Percentiles rank a stretch among this genome's conserved stretches.
Evolutionary conservation across 2,113 vertebrate species (phyloP).

Genomic region (Aepyceros melampus): DNA sequence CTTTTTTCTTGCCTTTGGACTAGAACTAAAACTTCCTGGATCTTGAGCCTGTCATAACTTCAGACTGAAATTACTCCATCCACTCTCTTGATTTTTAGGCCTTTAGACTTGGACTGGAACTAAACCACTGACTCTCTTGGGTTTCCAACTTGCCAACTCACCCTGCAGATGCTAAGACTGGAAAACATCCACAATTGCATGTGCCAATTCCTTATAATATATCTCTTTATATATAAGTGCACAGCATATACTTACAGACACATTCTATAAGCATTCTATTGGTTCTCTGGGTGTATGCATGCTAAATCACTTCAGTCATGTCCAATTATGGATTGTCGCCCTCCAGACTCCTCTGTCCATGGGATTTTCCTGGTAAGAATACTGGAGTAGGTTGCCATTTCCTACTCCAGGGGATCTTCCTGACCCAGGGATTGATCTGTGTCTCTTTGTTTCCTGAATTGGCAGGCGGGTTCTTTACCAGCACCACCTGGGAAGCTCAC

Average conservation of each 20-base stretch:
- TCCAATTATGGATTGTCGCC: neutral
- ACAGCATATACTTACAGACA: accelerated
- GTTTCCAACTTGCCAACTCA: neutral
- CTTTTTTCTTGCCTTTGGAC: neutral
- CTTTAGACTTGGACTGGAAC: neutral
- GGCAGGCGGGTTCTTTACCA: neutral
- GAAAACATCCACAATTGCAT: neutral
- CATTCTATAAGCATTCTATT: neutral
- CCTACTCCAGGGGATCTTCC: neutral
- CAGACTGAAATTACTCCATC: neutral
- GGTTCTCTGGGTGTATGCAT: neutral
- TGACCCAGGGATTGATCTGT: neutral
- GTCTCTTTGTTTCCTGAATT: neutral
- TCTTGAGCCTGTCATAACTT: neutral
- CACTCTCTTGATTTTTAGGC: neutral
- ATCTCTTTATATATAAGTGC: neutral
- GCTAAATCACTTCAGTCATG: neutral
- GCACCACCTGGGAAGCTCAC: neutral
- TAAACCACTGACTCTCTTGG: too few species aligned
- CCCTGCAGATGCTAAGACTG: neutral
- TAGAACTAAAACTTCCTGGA: neutral
- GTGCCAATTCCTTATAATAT: neutral
- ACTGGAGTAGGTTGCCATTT: neutral
- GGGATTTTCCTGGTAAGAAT: neutral
- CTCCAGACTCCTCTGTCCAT: neutral